Base-by-base conservation (phyloP, 2,888 invertebrate genomes). In the Acleris literana region DNA sequence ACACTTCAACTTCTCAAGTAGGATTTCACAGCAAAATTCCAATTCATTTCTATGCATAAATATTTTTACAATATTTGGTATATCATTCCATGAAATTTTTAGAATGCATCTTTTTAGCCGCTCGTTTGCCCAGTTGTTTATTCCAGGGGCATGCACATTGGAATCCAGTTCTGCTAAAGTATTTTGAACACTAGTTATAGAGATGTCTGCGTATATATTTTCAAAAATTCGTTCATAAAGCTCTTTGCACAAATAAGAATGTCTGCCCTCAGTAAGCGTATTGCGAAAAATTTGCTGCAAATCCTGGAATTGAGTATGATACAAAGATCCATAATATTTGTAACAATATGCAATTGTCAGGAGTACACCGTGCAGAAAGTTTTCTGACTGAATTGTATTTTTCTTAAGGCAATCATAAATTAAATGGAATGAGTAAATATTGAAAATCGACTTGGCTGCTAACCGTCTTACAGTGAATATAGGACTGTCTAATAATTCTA, bases 401-500 rank as follows among this genome's bases (percentile, higher is more conserved):
- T 73, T 70, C 22, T 79, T 49, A 29, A 85, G 44, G 54, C 70
- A 61, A 33, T 79, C 59, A 69, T 76, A 76, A 55, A 86, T 82
- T 11, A 69, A 69, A 58, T 80, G 71, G 65, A 85, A 83, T 59
- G 82, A 71, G 68, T 81, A 91, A 64, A 92, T 86, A 71, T 90
- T 90, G 69, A 82, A 85, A 71, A 93, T 87, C 51, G 87, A 86
- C 74, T 85, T 87, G 5, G 92, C 88, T 54, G 88, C 81, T 22
- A 93, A 77, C 33, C 90, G 80, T 68, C 93, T 80, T 7, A 93
- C 90, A 22, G 86, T 85, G 66, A 85, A 86, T 71, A 93, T 87
- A 9, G 92, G 88, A 70, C 93, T 93, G 53, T 83, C 85, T 52
- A 93, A 73, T 68, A 93, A 77, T 18, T 68, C 48, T 22, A 82